These are phyloP conservation scores for Drosophila merina DNA, from an alignment of 2,888 invertebrate species.

Conservation along the genomic window DNA sequence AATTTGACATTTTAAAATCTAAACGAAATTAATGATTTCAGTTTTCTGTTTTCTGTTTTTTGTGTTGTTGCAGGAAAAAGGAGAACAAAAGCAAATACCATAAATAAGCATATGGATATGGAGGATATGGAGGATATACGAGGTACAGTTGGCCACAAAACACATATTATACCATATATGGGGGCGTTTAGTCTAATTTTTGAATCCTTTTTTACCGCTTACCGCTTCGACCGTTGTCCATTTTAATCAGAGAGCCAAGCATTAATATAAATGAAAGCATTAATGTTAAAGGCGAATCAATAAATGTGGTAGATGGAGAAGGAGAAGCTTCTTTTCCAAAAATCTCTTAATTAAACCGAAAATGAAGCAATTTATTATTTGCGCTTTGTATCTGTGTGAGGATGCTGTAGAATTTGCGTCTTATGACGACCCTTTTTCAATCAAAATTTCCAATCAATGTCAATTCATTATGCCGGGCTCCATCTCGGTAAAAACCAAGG, in stretches of 20 bases:
- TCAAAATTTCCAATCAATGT: slow-evolving; percentile 84
- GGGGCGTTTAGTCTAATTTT: not conserved
- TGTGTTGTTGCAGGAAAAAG: not conserved
- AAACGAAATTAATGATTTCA: slow-evolving; percentile 77
- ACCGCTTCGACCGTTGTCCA: slow-evolving; percentile 10
- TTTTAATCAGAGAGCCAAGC: slow-evolving; percentile 32
- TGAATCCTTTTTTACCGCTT: slow-evolving; percentile 1
- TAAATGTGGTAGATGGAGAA: slow-evolving; percentile 28
- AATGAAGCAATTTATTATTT: slow-evolving; percentile 78
- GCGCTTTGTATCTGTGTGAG: slow-evolving; percentile 5
- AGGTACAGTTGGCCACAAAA: slow-evolving; percentile 62
- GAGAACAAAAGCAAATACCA: slow-evolving; percentile 6
- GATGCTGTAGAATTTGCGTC: not conserved
- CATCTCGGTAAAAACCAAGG: slow-evolving; percentile 30
- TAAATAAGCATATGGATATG: too few relatives aligned
- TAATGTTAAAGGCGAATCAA: slow-evolving; percentile 52
- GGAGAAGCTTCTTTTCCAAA: slow-evolving; percentile 1
- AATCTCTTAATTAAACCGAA: slow-evolving; percentile 80
- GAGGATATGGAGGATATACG: not conserved
- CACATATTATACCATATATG: not conserved
- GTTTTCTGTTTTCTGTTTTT: slow-evolving; percentile 17
- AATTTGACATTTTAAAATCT: slow-evolving; percentile 78
- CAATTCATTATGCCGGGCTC: slow-evolving; percentile 79
- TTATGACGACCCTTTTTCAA: slow-evolving; percentile 66
- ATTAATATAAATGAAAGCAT: slow-evolving; percentile 52